Percentiles rank a stretch among this genome's conserved stretches.
Conservation (phyloP, 2,797 vertebrate species). For the Pachyuromys duprasi region DNA sequence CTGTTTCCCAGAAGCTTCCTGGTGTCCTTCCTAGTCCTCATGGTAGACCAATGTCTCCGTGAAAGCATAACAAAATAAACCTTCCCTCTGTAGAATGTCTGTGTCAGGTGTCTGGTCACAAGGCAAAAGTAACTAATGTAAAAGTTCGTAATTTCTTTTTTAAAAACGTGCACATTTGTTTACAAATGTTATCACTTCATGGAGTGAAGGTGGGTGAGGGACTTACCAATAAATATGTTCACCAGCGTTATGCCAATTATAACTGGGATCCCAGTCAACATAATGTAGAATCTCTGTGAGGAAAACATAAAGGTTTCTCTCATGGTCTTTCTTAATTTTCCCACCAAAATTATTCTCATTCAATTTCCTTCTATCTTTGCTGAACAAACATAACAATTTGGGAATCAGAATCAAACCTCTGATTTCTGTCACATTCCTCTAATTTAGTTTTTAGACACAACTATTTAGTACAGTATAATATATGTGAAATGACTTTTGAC, state of each 20-base stretch:
- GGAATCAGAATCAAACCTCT: background rate
- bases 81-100: background rate
- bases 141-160: background rate
- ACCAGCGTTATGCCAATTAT: constrained; percentile 88
- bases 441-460: constrained; percentile 29
- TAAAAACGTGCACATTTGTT: background rate
- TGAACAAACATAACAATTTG: constrained; percentile 53
- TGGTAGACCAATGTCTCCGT: background rate
- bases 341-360: background rate
- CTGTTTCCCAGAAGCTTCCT: background rate
- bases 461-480: constrained; percentile 29
- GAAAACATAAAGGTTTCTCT: constrained; percentile 61
- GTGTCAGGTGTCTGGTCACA: too few relatives aligned
- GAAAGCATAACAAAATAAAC: background rate
- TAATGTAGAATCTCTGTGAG: constrained; percentile 91
- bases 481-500: background rate
- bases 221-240: constrained; percentile 96
- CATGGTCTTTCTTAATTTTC: background rate
- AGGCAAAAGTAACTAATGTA: background rate
- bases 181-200: background rate
- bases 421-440: constrained; percentile 42
- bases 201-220: too few relatives aligned
- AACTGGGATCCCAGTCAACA: constrained; percentile 93
- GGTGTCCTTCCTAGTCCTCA: background rate
- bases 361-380: background rate